Conservation (phyloP, 2,113 vertebrate species). For the Pongo abelii region DNA sequence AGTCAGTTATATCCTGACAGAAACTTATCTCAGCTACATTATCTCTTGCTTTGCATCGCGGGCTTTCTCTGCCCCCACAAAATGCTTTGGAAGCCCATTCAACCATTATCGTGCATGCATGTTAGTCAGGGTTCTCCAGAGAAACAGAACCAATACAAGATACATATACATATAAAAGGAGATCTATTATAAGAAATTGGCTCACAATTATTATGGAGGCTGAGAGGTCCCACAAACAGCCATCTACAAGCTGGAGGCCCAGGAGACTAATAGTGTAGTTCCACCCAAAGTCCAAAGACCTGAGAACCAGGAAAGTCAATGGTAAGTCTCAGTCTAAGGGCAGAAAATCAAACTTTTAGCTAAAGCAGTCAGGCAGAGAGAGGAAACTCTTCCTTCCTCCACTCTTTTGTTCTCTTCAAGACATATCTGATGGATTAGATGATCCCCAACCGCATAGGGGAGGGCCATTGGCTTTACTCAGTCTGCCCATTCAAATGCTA, state of each 20-base stretch:
- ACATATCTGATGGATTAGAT: background rate
- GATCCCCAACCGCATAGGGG: accelerated
- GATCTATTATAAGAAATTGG: background rate
- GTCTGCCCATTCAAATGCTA: no score
- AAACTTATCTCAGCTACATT: background rate
- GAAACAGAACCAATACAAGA: background rate
- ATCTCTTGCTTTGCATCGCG: background rate
- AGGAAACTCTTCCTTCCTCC: no score
- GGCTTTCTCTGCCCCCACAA: background rate
- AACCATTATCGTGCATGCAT: background rate
- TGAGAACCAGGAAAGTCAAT: background rate
- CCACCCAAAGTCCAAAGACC: background rate
- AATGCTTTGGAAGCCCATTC: background rate
- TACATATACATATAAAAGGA: no score
- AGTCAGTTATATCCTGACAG: background rate
- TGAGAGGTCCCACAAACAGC: background rate
- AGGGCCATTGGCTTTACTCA: background rate
- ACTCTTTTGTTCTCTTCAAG: background rate
- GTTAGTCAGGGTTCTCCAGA: background rate
- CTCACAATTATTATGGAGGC: background rate
- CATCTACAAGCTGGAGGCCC: background rate
- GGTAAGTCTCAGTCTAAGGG: background rate
- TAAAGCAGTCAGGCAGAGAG: background rate
- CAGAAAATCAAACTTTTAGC: background rate
- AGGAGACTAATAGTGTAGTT: background rate